A percentile compares a stretch with the other conserved stretches of the same genome.
Evolutionary conservation across 2,113 vertebrate species (phyloP).

Genomic region (Oriolus oriolus): DNA sequence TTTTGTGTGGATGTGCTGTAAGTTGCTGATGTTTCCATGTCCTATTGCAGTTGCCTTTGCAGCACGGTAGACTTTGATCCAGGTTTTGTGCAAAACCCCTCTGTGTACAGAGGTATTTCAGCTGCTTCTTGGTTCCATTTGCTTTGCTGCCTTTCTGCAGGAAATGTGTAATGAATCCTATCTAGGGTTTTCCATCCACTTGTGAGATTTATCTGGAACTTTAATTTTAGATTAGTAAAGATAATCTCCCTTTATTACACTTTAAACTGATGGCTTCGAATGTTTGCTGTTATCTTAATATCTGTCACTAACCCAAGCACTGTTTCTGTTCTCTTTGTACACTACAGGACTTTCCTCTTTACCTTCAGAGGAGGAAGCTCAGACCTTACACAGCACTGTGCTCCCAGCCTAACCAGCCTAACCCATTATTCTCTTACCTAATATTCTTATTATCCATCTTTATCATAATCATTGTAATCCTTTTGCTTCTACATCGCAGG

Average conservation of each 20-base stretch:
- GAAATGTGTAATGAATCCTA: background rate
- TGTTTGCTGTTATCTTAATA: background rate
- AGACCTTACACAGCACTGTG: background rate
- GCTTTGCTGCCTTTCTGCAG: background rate
- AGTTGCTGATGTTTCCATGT: background rate
- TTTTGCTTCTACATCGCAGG: conserved; percentile 54
- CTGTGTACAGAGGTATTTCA: background rate
- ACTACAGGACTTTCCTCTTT: background rate
- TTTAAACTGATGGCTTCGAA: background rate
- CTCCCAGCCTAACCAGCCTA: background rate
- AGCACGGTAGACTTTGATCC: background rate
- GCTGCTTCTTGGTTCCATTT: background rate
- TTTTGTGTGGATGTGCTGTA: background rate
- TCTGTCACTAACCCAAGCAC: background rate
- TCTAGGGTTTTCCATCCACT: background rate
- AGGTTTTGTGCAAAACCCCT: background rate
- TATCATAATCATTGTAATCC: conserved; percentile 35
- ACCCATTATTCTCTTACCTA: background rate
- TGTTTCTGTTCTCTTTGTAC: background rate
- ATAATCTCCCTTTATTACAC: background rate
- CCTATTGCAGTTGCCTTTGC: background rate
- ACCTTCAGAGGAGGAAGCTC: background rate
- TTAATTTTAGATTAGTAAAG: background rate
- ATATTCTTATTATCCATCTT: conserved; percentile 7
- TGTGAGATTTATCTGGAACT: background rate